phyloP scores from a whole-genome alignment of 2,797 vertebrate species.

The Anguilla anguilla region DNA sequence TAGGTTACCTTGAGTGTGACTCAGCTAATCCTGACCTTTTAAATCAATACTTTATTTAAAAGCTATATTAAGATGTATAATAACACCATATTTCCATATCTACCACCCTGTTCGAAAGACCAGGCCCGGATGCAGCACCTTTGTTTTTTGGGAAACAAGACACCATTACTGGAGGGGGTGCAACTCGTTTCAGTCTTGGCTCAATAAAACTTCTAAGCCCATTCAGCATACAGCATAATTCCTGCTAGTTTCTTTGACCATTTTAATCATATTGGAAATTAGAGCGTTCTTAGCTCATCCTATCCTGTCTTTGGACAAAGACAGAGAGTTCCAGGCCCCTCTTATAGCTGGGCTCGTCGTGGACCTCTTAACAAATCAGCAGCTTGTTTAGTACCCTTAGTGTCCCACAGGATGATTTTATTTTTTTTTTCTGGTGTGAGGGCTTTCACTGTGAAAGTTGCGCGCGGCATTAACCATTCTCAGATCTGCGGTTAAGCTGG shows the following conservation, averaged over 20 bases:
- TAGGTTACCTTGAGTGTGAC: not conserved
- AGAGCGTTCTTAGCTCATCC: not conserved
- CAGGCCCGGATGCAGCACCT: not conserved
- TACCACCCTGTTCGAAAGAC: not conserved
- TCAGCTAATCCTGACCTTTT: not conserved
- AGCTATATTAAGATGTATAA: not conserved
- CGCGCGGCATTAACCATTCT: slow-evolving; percentile 47
- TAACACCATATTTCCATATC: not conserved
- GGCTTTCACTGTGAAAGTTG: slow-evolving; percentile 54
- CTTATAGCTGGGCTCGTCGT: not conserved
- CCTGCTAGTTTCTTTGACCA: not conserved
- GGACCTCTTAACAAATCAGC: not conserved
- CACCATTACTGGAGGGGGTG: not conserved
- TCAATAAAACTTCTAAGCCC: not conserved
- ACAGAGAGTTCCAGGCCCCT: not conserved
- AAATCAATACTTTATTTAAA: not conserved
- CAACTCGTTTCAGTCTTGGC: not conserved
- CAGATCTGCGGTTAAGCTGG: slow-evolving; percentile 36
- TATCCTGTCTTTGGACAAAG: not conserved
- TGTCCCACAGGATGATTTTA: not conserved
- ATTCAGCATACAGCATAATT: not conserved
- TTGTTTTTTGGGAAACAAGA: not conserved
- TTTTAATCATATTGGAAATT: not conserved
- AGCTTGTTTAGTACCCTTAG: not conserved
- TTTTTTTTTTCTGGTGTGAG: slow-evolving; percentile 34